Evolutionary conservation across 2,113 vertebrate species (phyloP), one percentile per base, ranked within the genome.

Genomic region (Bambusicola thoracicus): DNA sequence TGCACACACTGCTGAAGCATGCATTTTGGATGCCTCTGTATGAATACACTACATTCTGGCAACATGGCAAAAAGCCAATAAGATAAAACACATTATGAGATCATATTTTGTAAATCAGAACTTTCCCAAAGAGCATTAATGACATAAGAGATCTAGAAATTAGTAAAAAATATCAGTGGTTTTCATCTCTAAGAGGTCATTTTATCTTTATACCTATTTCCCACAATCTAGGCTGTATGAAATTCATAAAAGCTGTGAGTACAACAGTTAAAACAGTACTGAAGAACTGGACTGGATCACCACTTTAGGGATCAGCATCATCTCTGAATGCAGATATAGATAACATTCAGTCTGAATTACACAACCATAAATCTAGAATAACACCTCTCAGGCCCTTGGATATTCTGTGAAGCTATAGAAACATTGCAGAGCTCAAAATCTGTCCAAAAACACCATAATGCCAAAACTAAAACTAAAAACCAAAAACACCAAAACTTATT

Each of bases 31-130:
- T 56, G 56, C 58, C 53, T 89, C 41, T 69, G 5, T 10, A 70
- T 78, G 32, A 85, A 80, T 65, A 55, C 34, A 32, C 32, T 30
- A 49, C 12, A 34, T 85, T 91, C 80, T 92, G 84, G 58, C 61
- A 74, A 58, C 25, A 29, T 70, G 76, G 87, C 91, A 94, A 91
- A 65, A 78, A 88, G 76, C 85, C 93, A 94, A 34, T 75, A 94
- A 91, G 82, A 96, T 93, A 95, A 94, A 90, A 75, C 25, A 80
- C 14, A 29, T 48, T 6, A 2, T 89, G 72, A 95, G 46, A 73
- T 93, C 85, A 75, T 61, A 81, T 87, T 94, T 83, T 65, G 22
- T 40, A 81, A 72, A 95, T 75, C 56, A 83, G 56, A 94, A 83
- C 48, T 94, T 95, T 88, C 53, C 79, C 85, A 44, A 88, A 75